Evolutionary conservation across 2,113 vertebrate species (phyloP).

Genomic region (Fulmarus glacialis): DNA sequence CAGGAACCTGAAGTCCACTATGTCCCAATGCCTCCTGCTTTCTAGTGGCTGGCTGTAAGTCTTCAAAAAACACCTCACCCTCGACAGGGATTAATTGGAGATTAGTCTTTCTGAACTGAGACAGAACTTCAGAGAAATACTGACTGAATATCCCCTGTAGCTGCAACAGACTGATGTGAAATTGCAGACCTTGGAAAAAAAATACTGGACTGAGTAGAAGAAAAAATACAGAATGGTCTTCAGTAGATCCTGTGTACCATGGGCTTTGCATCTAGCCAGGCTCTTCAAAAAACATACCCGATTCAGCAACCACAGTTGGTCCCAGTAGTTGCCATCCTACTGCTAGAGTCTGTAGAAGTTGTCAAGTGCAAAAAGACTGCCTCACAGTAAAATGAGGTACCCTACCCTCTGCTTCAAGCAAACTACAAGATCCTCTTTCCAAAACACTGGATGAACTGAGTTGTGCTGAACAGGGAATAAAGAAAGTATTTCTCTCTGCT

Average conservation of each 20-base stretch:
- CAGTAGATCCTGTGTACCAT: not conserved
- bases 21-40: not conserved
- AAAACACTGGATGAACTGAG: not conserved
- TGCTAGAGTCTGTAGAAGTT: not conserved
- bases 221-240: not conserved
- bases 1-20: not conserved
- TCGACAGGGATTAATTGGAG: not conserved
- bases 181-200: not conserved
- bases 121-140: not conserved
- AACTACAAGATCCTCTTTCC: not conserved
- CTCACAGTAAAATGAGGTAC: not conserved
- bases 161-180: not conserved
- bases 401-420: not conserved
- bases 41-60: not conserved
- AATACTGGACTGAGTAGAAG: not conserved
- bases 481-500: not conserved
- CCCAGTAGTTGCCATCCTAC: not conserved
- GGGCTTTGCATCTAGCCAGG: not conserved
- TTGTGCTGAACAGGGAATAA: not conserved
- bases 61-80: not conserved
- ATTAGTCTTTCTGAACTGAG: not conserved
- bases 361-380: not conserved
- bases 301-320: not conserved
- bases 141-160: not conserved
- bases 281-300: not conserved